These are phyloP conservation scores for Cossypha heuglini DNA, from an alignment of 2,797 vertebrate genomes.

Conservation along the genomic window DNA sequence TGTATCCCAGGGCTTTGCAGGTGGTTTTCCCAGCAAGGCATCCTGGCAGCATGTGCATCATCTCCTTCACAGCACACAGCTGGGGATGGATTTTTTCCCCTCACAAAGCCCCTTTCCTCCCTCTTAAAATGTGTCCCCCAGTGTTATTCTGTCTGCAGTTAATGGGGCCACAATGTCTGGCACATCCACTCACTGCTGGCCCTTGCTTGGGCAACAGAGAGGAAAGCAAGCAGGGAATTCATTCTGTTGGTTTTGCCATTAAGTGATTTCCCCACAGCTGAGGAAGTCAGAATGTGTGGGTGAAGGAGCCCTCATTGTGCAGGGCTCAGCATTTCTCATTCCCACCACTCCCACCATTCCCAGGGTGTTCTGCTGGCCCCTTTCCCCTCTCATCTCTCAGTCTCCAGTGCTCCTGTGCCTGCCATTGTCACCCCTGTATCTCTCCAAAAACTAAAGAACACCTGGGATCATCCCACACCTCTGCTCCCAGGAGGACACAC, in stretches of 20 bases:
- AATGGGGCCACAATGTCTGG: neutral
- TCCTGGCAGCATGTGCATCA: rapidly evolving
- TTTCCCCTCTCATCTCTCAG: neutral
- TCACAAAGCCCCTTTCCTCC: neutral
- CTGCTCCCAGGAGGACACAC: neutral
- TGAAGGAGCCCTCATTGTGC: neutral
- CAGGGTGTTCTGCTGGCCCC: neutral
- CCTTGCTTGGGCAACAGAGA: rapidly evolving
- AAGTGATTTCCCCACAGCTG: neutral
- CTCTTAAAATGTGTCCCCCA: neutral
- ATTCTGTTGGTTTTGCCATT: neutral
- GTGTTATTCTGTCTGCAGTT: neutral
- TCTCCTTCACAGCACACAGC: neutral
- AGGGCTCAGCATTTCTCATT: neutral
- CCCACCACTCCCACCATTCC: neutral
- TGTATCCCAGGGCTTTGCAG: neutral
- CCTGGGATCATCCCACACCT: neutral
- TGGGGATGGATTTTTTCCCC: neutral
- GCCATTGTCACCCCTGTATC: neutral
- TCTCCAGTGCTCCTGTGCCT: neutral
- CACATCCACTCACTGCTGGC: rapidly evolving
- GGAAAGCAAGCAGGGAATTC: neutral
- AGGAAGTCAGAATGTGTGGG: neutral
- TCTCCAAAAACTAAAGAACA: neutral
- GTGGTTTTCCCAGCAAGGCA: neutral